Evolutionary conservation across 2,113 vertebrate genomes (phyloP), one percentile per base, ranked within the genome.

Genomic region (Paedocypris sp.): DNA sequence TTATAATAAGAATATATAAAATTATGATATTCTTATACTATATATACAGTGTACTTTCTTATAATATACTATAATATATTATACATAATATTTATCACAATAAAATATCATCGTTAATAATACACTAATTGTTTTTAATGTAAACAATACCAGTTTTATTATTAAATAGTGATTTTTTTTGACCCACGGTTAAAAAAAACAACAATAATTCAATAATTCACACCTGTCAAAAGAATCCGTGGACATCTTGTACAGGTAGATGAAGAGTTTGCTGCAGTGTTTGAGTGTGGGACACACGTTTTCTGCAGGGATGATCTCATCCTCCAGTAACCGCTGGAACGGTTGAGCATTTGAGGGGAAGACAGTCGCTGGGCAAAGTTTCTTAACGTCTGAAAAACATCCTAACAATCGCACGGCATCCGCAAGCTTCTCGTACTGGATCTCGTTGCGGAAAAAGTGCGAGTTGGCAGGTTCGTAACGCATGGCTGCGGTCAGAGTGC

Each of bases 191-290:
- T 28, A 19, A 23, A 13, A 39, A 20, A 39, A 7, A 12, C 2
- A 13, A 22, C n/a, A 4, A n/a, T n/a, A n/a, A n/a, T 25, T 4
- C 6, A 6, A 16, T 25, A 54, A 6, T 50, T 75, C 25, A 86
- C 31, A 99, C 95, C 94, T 98, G 89, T 98, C 94, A 47, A 98
- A 99, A 18, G 94, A 97, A 77, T 99, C 95, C 2, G 95, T 98
- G 75, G 91, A 86, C 82, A 99, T 93, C 77, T 91, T 97, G 88
- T 98, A 96, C 73, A 99, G 87, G 82, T 92, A 98, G 75, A 94
- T 91, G 75, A 98, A 97, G 58, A 99, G 91, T 77, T 93, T 98
- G 79, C 92, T 93, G 88, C 95, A 97, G 75, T 97, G 91, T 42
- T 81, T 89, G 50, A 99, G 80, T 0, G 88, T 90, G 25, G 95